These are phyloP conservation scores for Sciurus niger DNA, from an alignment of 2,113 vertebrate genomes.

Conservation along the genomic window DNA sequence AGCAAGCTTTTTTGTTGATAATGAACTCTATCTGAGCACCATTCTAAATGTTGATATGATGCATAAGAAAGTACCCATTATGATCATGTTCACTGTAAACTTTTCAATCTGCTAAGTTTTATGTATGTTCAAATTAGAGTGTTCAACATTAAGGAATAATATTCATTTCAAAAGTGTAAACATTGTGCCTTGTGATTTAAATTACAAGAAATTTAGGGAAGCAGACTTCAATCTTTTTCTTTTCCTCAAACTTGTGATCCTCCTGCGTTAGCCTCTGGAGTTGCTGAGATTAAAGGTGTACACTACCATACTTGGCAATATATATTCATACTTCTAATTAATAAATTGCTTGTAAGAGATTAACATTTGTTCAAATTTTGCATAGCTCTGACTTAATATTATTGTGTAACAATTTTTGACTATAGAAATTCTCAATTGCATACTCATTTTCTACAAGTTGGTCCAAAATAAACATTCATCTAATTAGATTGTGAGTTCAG, in stretches of 20 bases:
- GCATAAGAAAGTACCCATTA: not conserved
- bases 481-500: not conserved
- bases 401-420: not conserved
- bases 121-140: not conserved
- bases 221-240: too few species aligned
- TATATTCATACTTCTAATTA: not conserved
- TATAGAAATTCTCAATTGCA: not conserved
- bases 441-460: conserved; percentile 15
- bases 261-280: too few species aligned
- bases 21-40: not conserved
- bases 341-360: not conserved
- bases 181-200: conserved; percentile 16
- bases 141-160: not conserved
- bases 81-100: not conserved
- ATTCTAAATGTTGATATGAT: not conserved
- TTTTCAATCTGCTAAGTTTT: conserved; percentile 1
- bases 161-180: conserved; percentile 7
- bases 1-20: not conserved
- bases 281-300: too few species aligned
- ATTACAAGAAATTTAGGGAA: not conserved
- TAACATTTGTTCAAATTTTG: conserved; percentile 36
- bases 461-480: not conserved
- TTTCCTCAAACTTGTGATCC: too few species aligned
- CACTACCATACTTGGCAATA: too few species aligned
- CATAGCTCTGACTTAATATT: conserved; percentile 1